Base-by-base conservation (phyloP, 2,797 vertebrate genomes). In the Lophotriccus pileatus region DNA sequence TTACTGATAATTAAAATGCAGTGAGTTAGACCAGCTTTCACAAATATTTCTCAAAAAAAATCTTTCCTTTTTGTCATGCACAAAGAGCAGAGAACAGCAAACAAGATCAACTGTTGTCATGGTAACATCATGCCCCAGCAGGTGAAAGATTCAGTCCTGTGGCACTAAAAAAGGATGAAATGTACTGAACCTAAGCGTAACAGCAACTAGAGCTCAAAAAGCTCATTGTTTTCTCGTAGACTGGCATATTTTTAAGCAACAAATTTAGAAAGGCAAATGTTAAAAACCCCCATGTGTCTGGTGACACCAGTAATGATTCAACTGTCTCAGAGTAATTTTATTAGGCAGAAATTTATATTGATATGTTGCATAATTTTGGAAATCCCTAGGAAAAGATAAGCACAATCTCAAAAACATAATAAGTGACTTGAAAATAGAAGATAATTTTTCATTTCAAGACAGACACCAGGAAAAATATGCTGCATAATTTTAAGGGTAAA, bases 141-240 rank as follows among this genome's bases (percentile, higher is more conserved):
- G 95, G 96, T 97, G 95, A 83, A 85, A 53, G 86, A 69, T 25
- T n/a, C 77, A 28, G 34, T 60, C 96, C 92, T 24, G 68, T 77
- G 53, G 69, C 67, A 78, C 87, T 74, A 10, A 6, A 77, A 73
- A 43, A 55, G 76, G 79, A 85, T 72, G 70, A 50, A 87, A 76
- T 32, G n/a, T 9, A 10, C 82, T 25, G 63, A 84, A 49, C n/a
- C 82, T 7, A 7, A 23, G 55, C 39, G 10, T 1, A 36, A 18
- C 34, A 77, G 20, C 68, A 79, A 23, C 14, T 30, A 13, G 41
- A 34, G 52, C 75, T 68, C 82, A 37, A 34, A 28, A 41, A 44
- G 62, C 76, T 30, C 3, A 4, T 8, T 18, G 28, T 70, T 36
- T 69, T 44, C 39, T 27, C 16, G 13, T 9, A 77, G 56, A 74